Percentiles rank a stretch among this genome's conserved stretches.
Conservation (phyloP, 1,140 invertebrate genomes). For the Sycophaga agraensis region DNA sequence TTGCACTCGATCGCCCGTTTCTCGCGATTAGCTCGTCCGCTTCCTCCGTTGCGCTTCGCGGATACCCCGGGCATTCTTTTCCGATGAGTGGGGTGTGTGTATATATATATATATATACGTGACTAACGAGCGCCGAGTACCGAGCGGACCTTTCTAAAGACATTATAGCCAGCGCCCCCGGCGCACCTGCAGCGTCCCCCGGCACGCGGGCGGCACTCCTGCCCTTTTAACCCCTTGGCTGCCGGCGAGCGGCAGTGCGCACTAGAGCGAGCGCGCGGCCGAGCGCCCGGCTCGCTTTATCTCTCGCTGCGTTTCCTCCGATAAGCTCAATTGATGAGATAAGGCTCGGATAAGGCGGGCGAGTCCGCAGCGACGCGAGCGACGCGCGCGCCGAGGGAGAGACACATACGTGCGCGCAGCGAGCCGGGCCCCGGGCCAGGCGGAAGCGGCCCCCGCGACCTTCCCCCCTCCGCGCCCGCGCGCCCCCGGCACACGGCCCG, state of each 20-base stretch:
- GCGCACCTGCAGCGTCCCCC: neutral
- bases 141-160: neutral
- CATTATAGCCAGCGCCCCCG: no score
- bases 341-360: neutral
- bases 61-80: no score
- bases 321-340: conserved; percentile 8
- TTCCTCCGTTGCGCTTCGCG: no score
- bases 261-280: neutral
- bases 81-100: no score
- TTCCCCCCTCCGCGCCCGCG: no score
- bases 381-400: neutral
- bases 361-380: neutral
- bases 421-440: neutral
- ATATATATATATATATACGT: neutral
- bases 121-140: neutral
- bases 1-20: no score
- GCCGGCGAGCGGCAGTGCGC: neutral
- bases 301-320: conserved; percentile 2
- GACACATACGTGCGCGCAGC: neutral
- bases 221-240: neutral
- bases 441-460: no score
- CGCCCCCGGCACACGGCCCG: no score
- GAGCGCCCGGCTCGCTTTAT: neutral
- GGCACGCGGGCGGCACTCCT: neutral
- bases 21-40: no score